Base-by-base conservation (phyloP, 2,797 vertebrate genomes). In the Eidolon dupreanum region DNA sequence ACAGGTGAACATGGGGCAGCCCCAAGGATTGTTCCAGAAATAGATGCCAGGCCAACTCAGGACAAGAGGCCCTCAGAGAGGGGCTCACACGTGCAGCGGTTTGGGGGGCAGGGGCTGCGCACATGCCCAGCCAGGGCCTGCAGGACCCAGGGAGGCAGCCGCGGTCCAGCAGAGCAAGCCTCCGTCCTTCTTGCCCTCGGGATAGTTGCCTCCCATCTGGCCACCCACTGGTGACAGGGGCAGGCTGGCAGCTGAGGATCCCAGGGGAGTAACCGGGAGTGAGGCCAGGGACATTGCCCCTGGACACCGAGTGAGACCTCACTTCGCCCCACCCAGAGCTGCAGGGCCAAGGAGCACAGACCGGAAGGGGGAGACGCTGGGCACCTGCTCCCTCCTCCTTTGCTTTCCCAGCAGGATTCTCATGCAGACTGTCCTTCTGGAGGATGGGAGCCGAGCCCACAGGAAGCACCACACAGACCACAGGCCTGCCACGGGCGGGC, bases 1-100 rank as follows among this genome's bases (percentile, higher is more conserved):
- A 0, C 1, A 3, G 16, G 31, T 12, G n/a, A 41, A 19, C 5
- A 0, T 15, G 11, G 10, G 4, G 9, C 2, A 5, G 6, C 16
- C 2, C 36, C 65, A 0, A 3, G 26, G 36, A 20, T 1, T 38
- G 36, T 7, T 7, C 20, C n/a, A 28, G 68, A 1, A 5, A 33
- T 41, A 10, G 51, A 8, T 11, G 6, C 16, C 15, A 20, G 73
- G 55, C 28, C 9, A 16, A 41, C 59, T 2, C 0, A 16, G 49
- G 20, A 61, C 31, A 33, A 15, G 7, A 6, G 38, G n/a, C 36
- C 15, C 61, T 16, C 9, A 2, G 55, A 1, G 3, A 38, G n/a
- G 24, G 26, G 9, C 12, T 33, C 7, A 10, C 22, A 2, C 5
- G 1, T 33, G 33, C 28, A 65, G 70, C 22, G 26, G 24, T 7